Percentiles rank a stretch among this genome's conserved stretches.
Conservation (phyloP, 2,888 invertebrate genomes). For the Panzeria rudis region DNA sequence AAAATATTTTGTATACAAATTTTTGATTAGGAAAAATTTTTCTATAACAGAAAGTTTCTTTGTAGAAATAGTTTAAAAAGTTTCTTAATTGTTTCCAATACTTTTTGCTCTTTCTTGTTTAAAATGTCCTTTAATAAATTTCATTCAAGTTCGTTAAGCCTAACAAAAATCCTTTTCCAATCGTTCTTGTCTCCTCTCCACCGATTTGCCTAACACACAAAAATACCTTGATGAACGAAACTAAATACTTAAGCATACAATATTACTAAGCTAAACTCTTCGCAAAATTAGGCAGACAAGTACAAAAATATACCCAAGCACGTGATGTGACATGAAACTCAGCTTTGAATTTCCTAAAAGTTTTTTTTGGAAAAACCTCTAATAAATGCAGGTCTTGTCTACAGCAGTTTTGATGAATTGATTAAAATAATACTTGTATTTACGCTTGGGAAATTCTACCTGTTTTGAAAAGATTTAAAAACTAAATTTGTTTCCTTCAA, state of each 20-base stretch:
- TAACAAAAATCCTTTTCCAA: too few relatives aligned
- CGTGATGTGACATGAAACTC: background rate
- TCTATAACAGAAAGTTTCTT: too few relatives aligned
- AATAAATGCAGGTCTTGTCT: constrained; percentile 16
- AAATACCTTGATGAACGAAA: background rate
- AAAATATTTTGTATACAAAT: too few relatives aligned
- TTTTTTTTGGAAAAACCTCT: constrained; percentile 30
- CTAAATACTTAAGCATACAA: constrained; percentile 1
- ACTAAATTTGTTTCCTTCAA: constrained; percentile 38
- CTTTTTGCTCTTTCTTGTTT: too few relatives aligned
- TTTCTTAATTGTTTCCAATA: too few relatives aligned
- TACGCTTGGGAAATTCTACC: constrained; percentile 17
- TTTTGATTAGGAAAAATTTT: too few relatives aligned
- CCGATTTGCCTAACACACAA: too few relatives aligned
- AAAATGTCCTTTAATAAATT: too few relatives aligned
- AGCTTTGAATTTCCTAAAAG: background rate
- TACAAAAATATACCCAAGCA: background rate
- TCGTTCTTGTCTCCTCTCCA: too few relatives aligned
- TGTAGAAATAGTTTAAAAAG: too few relatives aligned
- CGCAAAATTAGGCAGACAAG: constrained; percentile 41
- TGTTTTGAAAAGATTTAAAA: constrained; percentile 30
- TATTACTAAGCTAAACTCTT: constrained; percentile 43
- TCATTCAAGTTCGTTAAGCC: too few relatives aligned
- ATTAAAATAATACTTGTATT: constrained; percentile 11
- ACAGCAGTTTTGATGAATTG: constrained; percentile 9